Conservation (phyloP, 2,797 vertebrate species). For the Sebastes oblongus region DNA sequence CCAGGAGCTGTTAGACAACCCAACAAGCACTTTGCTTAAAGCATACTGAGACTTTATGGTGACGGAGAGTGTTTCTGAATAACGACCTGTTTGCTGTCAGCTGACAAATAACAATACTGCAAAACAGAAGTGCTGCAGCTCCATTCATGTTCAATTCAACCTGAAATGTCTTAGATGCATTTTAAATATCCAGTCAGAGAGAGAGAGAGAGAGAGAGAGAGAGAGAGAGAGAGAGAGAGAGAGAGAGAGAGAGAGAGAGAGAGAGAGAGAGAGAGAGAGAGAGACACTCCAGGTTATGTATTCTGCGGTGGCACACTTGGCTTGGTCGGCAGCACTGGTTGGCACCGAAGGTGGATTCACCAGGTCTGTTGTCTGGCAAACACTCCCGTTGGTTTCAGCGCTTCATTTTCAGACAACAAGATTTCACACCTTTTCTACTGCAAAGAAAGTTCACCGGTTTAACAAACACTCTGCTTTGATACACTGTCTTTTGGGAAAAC, state of each 20-base stretch:
- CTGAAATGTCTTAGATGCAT: not conserved
- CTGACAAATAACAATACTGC: not conserved
- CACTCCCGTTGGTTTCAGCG: not conserved
- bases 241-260: not conserved
- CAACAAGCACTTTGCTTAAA: too few relatives aligned
- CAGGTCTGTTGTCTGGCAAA: conserved; percentile 7
- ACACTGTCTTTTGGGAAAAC: not conserved
- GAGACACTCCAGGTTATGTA: too few relatives aligned
- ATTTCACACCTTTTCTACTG: conserved; percentile 3
- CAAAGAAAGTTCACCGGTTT: not conserved
- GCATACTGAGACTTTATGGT: not conserved
- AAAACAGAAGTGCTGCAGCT: not conserved
- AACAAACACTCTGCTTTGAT: not conserved
- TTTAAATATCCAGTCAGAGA: not conserved
- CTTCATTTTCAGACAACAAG: not conserved
- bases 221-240: not conserved
- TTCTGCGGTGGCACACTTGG: conserved; percentile 2
- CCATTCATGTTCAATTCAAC: not conserved
- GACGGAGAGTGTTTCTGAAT: not conserved
- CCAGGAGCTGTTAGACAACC: not conserved
- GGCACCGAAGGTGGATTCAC: not conserved
- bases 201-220: too few relatives aligned
- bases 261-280: too few relatives aligned
- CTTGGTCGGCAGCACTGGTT: not conserved
- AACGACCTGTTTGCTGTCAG: not conserved